Conservation (phyloP, 2,888 invertebrate species). For the Temnothorax ravouxi region DNA sequence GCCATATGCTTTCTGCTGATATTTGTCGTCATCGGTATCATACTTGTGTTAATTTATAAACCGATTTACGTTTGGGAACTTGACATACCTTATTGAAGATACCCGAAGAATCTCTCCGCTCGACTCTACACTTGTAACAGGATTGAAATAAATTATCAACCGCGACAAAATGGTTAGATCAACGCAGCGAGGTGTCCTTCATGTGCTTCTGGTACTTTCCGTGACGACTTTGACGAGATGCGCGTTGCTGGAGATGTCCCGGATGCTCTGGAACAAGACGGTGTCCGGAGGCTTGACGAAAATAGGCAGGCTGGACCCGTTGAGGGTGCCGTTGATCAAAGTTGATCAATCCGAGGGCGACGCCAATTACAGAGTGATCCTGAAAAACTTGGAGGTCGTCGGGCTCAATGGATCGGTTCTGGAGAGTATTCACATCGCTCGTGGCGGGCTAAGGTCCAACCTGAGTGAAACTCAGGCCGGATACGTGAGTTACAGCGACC, state of each 20-base stretch:
- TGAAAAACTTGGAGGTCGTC: slow-evolving; percentile 80
- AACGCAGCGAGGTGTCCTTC: not conserved
- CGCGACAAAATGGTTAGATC: slow-evolving; percentile 51
- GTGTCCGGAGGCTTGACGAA: slow-evolving; percentile 80
- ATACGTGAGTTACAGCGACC: slow-evolving; percentile 83
- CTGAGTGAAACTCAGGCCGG: slow-evolving; percentile 82
- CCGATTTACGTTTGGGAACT: slow-evolving; percentile 80
- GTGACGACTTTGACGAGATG: slow-evolving; percentile 29
- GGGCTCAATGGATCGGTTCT: slow-evolving; percentile 82
- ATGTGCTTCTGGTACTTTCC: slow-evolving; percentile 40
- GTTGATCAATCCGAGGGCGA: slow-evolving; percentile 87
- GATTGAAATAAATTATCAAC: not conserved
- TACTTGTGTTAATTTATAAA: slow-evolving; percentile 76
- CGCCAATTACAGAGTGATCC: slow-evolving; percentile 81
- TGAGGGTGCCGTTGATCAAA: slow-evolving; percentile 83
- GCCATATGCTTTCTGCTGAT: slow-evolving; percentile 68
- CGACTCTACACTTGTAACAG: not conserved
- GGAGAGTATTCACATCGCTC: slow-evolving; percentile 82
- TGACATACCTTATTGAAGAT: slow-evolving; percentile 24
- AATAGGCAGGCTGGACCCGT: slow-evolving; percentile 81
- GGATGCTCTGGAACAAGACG: slow-evolving; percentile 81
- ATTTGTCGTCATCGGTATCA: slow-evolving; percentile 74
- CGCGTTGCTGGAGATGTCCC: slow-evolving; percentile 82
- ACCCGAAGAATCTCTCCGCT: too few species aligned
- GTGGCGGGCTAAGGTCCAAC: slow-evolving; percentile 81